These are phyloP conservation scores for Heteronetta atricapilla DNA, from an alignment of 2,113 vertebrate species.

Conservation along the genomic window DNA sequence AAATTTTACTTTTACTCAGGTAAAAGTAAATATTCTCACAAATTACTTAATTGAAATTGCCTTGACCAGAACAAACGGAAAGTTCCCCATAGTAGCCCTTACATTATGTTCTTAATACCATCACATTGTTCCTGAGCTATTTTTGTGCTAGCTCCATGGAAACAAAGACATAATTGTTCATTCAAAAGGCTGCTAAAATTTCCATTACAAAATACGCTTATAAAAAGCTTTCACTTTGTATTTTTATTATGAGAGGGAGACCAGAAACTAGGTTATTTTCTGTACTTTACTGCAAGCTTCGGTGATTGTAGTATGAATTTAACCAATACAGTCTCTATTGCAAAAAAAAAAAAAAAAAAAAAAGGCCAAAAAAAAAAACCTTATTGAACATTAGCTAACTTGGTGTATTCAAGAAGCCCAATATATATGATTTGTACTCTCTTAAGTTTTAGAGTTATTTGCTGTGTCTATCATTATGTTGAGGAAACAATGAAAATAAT, in stretches of 20 bases:
- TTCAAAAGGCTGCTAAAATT: slow-evolving; percentile 52
- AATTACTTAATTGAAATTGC: not conserved
- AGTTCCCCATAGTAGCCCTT: not conserved
- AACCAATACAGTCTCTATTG: not conserved
- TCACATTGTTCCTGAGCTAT: slow-evolving; percentile 3
- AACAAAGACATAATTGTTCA: slow-evolving; percentile 60
- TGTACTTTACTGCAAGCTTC: not conserved
- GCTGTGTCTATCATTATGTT: not conserved
- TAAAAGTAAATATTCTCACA: too few relatives aligned
- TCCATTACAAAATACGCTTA: slow-evolving; percentile 49
- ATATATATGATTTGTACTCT: not conserved
- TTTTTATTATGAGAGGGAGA: slow-evolving; percentile 15
- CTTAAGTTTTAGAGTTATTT: not conserved
- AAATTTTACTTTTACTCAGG: not conserved
- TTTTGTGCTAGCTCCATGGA: slow-evolving; percentile 53
- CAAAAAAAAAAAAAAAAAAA: not conserved
- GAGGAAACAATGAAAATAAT: not conserved
- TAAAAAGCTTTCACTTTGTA: slow-evolving; percentile 35
- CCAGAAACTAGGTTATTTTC: slow-evolving; percentile 31
- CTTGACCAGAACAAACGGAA: not conserved
- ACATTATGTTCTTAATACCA: slow-evolving; percentile 16
- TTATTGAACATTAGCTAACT: not conserved
- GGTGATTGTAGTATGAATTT: not conserved
- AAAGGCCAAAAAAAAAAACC: not conserved
- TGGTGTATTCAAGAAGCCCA: not conserved